Evolutionary conservation across 64 coral and sea anemone genomes (phyloP).

Genomic region (Montipora foliosa): DNA sequence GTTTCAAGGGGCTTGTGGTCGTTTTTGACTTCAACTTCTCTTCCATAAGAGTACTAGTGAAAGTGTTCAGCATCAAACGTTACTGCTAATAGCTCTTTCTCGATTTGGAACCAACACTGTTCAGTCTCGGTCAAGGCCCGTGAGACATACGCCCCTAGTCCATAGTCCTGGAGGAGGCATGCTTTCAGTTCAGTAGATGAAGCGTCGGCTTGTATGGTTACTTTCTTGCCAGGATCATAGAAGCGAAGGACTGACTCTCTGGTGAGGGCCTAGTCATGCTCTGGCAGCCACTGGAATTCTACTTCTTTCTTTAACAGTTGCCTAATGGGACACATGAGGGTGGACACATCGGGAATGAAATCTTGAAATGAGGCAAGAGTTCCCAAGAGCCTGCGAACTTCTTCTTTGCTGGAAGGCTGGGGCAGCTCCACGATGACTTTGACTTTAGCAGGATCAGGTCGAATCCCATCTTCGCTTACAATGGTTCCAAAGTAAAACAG

Average conservation of each 20-base stretch:
- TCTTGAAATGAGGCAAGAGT: no score
- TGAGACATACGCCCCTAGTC: neutral
- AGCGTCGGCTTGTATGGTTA: conserved; percentile 8
- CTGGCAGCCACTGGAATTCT: neutral
- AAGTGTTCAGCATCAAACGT: conserved; percentile 55
- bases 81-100: conserved; percentile 31
- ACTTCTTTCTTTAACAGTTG: neutral
- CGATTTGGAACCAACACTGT: neutral
- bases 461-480: no score
- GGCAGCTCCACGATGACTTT: no score
- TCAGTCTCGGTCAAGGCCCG: conserved; percentile 26
- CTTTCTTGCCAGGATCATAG: conserved; percentile 26
- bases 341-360: no score
- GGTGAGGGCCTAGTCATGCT: conserved; percentile 15
- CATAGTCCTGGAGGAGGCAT: neutral
- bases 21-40: conserved; percentile 49
- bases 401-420: no score
- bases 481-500: no score
- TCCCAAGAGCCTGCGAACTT: no score
- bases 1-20: conserved; percentile 59
- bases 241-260: neutral
- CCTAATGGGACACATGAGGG: neutral
- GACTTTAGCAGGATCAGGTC: no score
- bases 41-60: conserved; percentile 33
- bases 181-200: neutral